Percentiles rank a stretch among this genome's conserved stretches.
Conservation (phyloP, 2,797 vertebrate species). For the Gephyroberyx darwinii region DNA sequence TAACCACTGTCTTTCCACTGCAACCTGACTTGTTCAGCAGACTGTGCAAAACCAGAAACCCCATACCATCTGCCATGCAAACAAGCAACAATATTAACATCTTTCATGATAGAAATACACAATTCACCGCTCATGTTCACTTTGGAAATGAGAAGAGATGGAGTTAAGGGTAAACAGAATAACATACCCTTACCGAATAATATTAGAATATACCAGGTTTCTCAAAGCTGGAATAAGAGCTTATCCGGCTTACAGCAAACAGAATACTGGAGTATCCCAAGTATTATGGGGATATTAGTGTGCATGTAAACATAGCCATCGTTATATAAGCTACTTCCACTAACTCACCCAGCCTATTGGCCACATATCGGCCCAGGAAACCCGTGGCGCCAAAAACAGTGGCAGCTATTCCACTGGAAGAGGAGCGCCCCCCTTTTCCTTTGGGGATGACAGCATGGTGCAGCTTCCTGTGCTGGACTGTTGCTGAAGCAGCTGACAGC, state of each 20-base stretch:
- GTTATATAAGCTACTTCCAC: not conserved
- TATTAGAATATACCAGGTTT: too few relatives aligned
- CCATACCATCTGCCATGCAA: not conserved
- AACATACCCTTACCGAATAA: too few relatives aligned
- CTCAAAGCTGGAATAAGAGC: too few relatives aligned
- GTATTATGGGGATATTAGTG: not conserved
- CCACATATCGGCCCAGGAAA: conserved; percentile 93
- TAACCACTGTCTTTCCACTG: too few relatives aligned
- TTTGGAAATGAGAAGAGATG: too few relatives aligned
- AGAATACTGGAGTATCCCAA: too few relatives aligned
- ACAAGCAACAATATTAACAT: not conserved
- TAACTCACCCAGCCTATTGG: conserved; percentile 89
- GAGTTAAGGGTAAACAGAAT: too few relatives aligned
- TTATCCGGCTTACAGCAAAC: too few relatives aligned
- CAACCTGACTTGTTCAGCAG: too few relatives aligned
- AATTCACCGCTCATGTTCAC: too few relatives aligned
- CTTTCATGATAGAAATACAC: not conserved
- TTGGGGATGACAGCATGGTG: conserved; percentile 88
- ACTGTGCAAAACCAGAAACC: too few relatives aligned
- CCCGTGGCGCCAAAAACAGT: conserved; percentile 96
- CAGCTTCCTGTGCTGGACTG: conserved; percentile 82
- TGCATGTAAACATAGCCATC: too few relatives aligned
- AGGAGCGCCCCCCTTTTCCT: conserved; percentile 93
- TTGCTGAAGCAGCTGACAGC: conserved; percentile 67
- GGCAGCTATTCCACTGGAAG: conserved; percentile 91